Base-by-base conservation (phyloP, 2,113 vertebrate species). In the Hiodon tergisus region DNA sequence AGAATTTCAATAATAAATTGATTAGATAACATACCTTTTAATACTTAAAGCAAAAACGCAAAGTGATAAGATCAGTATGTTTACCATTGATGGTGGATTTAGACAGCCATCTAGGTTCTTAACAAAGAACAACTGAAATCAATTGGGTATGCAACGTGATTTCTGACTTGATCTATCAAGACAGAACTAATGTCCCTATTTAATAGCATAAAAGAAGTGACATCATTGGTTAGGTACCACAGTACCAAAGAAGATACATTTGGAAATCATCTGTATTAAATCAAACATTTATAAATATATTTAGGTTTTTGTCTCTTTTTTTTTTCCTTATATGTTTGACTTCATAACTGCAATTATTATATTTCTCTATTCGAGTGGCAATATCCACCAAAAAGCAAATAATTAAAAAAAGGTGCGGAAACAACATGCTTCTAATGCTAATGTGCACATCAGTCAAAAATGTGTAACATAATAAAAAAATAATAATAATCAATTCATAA, bases 401-500 rank as follows among this genome's bases (percentile, higher is more conserved):
- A 59, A 16, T 55, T n/a, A n/a, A 31, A 59, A 60, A 72, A 59
- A 62, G 13, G 57, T 48, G 66, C 68, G 65, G 54, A 67, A 68
- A 62, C 55, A 4, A 59, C 76, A 78, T 73, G 76, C 76, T 68
- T 59, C 71, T 78, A 81, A 81, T 76, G 71, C 77, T 73, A 79
- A 78, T 76, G 78, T 81, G 74, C 78, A 84, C 68, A 73, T 78
- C 76, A 74, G 81, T 80, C 80, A 77, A 79, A 82, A 67, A 66
- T 74, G 71, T 75, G 57, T 78, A 76, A 75, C 46, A 77, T 59
- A 59, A 59, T 11, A 9, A 9, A 70, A 46, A 73, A 70, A 75
- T 14, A 14, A 61, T 70, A 61, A 31, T 74, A 47, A 68, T 67
- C 50, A 67, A 81, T 78, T 75, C 59, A 65, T 54, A 72, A 73